Evolutionary conservation across 2,797 vertebrate genomes (phyloP).

Genomic region (Pygocentrus nattereri): DNA sequence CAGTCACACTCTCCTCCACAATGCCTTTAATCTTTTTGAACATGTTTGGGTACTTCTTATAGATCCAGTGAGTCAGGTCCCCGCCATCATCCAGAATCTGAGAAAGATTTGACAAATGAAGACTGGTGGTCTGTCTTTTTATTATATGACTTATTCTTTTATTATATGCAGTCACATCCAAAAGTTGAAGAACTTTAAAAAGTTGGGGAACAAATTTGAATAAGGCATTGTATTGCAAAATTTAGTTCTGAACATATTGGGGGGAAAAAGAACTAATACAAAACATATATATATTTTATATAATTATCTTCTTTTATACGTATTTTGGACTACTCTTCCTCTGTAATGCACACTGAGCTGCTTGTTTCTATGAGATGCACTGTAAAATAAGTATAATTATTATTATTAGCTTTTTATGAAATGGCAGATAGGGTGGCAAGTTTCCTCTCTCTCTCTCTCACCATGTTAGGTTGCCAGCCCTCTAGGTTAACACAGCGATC

Average conservation of each 20-base stretch:
- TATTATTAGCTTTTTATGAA: no score
- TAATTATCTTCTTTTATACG: no score
- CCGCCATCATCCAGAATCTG: slow-evolving; percentile 97
- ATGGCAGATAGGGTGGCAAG: not conserved
- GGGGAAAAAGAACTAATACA: no score
- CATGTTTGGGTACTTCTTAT: slow-evolving; percentile 99
- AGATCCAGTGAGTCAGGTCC: slow-evolving; percentile 98
- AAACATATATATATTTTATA: no score
- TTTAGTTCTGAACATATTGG: no score
- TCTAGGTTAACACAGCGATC: slow-evolving; percentile 98
- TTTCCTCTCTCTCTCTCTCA: slow-evolving; percentile 64
- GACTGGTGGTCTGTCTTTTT: not conserved
- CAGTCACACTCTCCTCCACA: slow-evolving; percentile 97
- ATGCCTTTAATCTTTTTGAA: slow-evolving; percentile 99
- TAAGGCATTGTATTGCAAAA: no score
- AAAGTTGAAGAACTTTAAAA: no score
- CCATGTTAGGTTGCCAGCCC: slow-evolving; percentile 99
- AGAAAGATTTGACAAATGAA: not conserved
- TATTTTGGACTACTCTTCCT: no score
- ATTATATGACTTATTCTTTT: not conserved
- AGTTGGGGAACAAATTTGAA: no score
- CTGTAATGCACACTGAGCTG: no score
- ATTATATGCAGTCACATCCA: not conserved
- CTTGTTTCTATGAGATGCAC: no score
- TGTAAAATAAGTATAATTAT: no score